A percentile compares a stretch with the other conserved stretches of the same genome.
phyloP scores from a whole-genome alignment of 2,888 invertebrate species.

The Sthenelais limicola region DNA sequence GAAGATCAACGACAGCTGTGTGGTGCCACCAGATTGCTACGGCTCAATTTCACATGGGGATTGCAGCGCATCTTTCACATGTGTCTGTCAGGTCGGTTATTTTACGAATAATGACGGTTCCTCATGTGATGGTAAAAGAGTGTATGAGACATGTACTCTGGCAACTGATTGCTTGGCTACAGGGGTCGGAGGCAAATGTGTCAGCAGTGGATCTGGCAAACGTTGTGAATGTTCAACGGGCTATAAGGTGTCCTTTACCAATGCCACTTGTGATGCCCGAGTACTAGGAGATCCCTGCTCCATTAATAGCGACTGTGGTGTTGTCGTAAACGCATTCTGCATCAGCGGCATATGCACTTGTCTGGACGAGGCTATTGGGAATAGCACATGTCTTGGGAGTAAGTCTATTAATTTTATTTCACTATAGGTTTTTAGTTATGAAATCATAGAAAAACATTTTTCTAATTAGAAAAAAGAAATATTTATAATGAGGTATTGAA shows the following conservation, averaged over 20 bases:
- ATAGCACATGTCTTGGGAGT: slow-evolving; percentile 18
- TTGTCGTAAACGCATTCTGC: slow-evolving; percentile 4
- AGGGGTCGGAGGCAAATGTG: background rate
- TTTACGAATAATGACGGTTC: background rate
- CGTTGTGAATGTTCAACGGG: background rate
- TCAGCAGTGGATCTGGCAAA: background rate
- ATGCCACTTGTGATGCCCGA: background rate
- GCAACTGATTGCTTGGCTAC: background rate
- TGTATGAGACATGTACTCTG: background rate
- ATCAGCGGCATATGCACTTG: slow-evolving; percentile 1
- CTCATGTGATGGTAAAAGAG: background rate
- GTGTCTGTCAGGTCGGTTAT: slow-evolving; percentile 3
- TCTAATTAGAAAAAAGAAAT: too few species aligned
- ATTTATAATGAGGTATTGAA: too few species aligned
- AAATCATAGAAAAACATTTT: too few species aligned
- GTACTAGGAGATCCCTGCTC: slow-evolving; percentile 12
- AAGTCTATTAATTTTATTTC: too few species aligned
- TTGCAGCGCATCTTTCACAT: background rate
- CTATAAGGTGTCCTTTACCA: background rate
- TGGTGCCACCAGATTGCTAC: slow-evolving; percentile 6
- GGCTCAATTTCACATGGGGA: slow-evolving; percentile 7
- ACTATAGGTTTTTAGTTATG: too few species aligned
- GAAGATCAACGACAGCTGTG: slow-evolving; percentile 20
- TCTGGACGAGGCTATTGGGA: background rate
- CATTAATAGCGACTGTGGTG: background rate